A percentile compares a stretch with the other conserved stretches of the same genome.
phyloP scores from a whole-genome alignment of 2,888 invertebrate species.

The Punctoribates punctum region DNA sequence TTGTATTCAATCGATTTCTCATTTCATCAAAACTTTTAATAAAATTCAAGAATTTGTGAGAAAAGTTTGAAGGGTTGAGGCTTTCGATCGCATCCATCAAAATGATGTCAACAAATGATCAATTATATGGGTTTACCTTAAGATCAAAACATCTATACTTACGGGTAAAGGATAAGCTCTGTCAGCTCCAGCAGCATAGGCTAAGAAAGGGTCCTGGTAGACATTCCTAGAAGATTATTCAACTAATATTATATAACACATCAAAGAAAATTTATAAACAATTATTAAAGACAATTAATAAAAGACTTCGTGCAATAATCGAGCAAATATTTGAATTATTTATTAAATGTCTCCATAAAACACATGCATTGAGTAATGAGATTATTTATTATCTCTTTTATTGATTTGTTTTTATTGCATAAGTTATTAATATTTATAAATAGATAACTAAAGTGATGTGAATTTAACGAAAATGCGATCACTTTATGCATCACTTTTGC shows the following conservation, averaged over 20 bases:
- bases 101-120: background rate
- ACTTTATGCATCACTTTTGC: slow-evolving; percentile 5
- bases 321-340: background rate
- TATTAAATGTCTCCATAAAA: background rate
- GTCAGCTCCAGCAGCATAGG: slow-evolving; percentile 59
- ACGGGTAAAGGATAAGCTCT: slow-evolving; percentile 32
- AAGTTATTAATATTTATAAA: background rate
- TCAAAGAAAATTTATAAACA: background rate
- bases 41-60: no score
- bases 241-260: background rate
- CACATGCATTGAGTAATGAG: background rate
- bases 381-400: no score
- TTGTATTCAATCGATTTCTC: no score
- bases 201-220: slow-evolving; percentile 92
- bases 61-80: no score
- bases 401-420: no score
- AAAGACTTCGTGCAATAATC: background rate
- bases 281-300: background rate
- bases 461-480: background rate
- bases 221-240: slow-evolving; percentile 58
- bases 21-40: no score
- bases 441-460: background rate
- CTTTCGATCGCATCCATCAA: no score
- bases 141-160: slow-evolving; percentile 2
- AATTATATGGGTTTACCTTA: background rate